A percentile compares a stretch with the other conserved stretches of the same genome.
These are phyloP conservation scores for Blastomussa wellsi DNA, from an alignment of 92 coral and sea anemone genomes.

Conservation along the genomic window DNA sequence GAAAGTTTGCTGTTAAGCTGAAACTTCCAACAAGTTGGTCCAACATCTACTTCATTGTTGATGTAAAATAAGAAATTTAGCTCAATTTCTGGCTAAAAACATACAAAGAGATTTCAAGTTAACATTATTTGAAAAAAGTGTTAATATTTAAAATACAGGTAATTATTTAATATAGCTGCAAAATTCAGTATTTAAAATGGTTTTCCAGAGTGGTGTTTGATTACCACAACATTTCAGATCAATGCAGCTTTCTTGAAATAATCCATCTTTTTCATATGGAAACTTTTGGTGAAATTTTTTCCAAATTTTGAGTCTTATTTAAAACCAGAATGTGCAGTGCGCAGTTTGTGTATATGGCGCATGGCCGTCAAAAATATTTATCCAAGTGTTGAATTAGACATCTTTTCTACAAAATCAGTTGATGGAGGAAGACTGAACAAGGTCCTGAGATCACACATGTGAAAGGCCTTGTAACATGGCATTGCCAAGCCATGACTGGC, in stretches of 20 bases:
- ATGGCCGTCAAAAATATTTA: conserved; percentile 27
- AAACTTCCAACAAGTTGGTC: background rate
- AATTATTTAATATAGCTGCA: background rate
- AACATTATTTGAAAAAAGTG: conserved; percentile 2
- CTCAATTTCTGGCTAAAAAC: background rate
- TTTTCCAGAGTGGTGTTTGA: conserved; percentile 23
- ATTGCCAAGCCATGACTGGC: background rate
- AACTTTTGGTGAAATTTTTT: conserved; percentile 36
- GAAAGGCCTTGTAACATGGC: background rate
- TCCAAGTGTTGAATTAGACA: conserved; percentile 22
- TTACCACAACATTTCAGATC: conserved; percentile 31
- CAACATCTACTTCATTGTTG: background rate
- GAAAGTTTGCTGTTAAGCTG: background rate
- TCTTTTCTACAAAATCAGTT: conserved; percentile 29
- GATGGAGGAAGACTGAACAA: background rate
- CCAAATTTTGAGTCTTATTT: conserved; percentile 16
- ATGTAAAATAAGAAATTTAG: background rate
- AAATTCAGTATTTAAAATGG: background rate
- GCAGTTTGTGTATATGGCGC: conserved; percentile 16
- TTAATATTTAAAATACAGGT: conserved; percentile 14
- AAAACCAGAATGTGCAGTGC: conserved; percentile 36
- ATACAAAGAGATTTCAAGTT: background rate
- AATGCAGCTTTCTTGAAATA: background rate
- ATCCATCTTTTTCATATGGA: conserved; percentile 20
- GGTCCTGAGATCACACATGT: background rate